A percentile compares a stretch with the other conserved stretches of the same genome.
These are phyloP conservation scores for Phoebastria nigripes DNA, from an alignment of 2,797 vertebrate genomes.

Conservation along the genomic window DNA sequence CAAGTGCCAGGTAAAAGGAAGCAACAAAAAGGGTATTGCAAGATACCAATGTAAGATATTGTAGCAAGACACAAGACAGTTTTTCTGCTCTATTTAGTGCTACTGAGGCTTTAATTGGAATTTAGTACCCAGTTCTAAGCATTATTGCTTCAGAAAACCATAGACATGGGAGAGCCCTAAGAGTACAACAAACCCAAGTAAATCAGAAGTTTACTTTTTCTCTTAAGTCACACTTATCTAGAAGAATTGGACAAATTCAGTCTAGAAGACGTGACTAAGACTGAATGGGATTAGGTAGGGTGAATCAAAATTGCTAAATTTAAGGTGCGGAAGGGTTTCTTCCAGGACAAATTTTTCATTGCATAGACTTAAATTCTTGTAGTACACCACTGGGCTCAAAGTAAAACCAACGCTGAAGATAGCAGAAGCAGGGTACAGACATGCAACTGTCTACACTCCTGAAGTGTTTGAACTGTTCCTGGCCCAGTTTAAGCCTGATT, in stretches of 20 bases:
- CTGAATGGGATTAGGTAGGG: not conserved
- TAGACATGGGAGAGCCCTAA: not conserved
- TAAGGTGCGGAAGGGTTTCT: not conserved
- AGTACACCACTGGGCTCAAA: not conserved
- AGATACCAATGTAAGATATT: not conserved
- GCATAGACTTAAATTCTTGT: not conserved
- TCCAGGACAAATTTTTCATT: not conserved
- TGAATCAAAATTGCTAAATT: not conserved
- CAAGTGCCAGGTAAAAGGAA: not conserved
- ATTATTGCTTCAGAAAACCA: not conserved
- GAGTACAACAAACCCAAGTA: not conserved
- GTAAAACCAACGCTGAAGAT: not conserved
- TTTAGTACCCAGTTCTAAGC: not conserved
- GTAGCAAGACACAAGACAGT: not conserved
- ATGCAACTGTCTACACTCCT: not conserved
- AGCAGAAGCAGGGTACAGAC: not conserved
- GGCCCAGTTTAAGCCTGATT: not conserved
- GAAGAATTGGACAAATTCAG: not conserved
- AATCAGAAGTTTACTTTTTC: not conserved
- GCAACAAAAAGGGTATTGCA: not conserved
- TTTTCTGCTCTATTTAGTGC: not conserved
- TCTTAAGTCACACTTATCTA: not conserved
- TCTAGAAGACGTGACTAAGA: not conserved
- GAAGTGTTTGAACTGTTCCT: not conserved
- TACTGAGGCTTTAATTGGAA: not conserved